These are phyloP conservation scores for Chymomyza fuscimana DNA, from an alignment of 2,888 invertebrate species.

Conservation along the genomic window DNA sequence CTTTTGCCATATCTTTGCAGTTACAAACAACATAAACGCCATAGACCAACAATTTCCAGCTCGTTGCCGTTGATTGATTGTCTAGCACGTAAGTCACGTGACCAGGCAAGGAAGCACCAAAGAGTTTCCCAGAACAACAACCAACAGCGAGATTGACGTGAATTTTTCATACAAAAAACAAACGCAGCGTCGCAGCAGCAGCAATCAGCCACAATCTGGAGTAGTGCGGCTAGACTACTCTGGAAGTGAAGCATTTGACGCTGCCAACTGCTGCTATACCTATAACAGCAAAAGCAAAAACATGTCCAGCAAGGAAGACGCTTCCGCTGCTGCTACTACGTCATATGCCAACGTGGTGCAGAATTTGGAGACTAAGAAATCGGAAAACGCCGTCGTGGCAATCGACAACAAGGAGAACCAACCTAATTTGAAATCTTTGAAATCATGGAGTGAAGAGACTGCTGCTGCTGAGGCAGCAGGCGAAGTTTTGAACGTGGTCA, in stretches of 20 bases:
- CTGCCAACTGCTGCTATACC: constrained; percentile 27
- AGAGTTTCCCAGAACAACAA: constrained; percentile 67
- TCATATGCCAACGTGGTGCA: constrained; percentile 87
- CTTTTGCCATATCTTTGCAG: constrained; percentile 22
- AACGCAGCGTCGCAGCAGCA: constrained; percentile 29
- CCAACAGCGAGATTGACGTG: constrained; percentile 10
- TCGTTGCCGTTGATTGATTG: constrained; percentile 42
- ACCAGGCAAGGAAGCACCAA: constrained; percentile 72
- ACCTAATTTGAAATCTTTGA: constrained; percentile 71
- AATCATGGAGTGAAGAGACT: constrained; percentile 78
- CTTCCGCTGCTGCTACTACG: constrained; percentile 80
- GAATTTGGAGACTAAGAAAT: constrained; percentile 71
- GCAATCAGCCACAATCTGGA: constrained; percentile 49
- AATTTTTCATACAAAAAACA: not conserved
- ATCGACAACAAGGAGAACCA: constrained; percentile 76
- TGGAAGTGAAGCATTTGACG: constrained; percentile 32
- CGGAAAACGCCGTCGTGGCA: constrained; percentile 18
- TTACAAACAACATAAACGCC: constrained; percentile 7
- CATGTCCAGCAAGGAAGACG: constrained; percentile 78
- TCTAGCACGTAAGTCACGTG: constrained; percentile 22
- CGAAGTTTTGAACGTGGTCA: constrained; percentile 34
- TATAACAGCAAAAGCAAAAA: constrained; percentile 29
- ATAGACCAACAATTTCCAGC: constrained; percentile 1
- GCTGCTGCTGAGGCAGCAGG: constrained; percentile 64
- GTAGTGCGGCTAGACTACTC: constrained; percentile 58